A percentile compares a stretch with the other conserved stretches of the same genome.
phyloP scores from a whole-genome alignment of 2,797 vertebrate species.

The Sphenodon punctatus region DNA sequence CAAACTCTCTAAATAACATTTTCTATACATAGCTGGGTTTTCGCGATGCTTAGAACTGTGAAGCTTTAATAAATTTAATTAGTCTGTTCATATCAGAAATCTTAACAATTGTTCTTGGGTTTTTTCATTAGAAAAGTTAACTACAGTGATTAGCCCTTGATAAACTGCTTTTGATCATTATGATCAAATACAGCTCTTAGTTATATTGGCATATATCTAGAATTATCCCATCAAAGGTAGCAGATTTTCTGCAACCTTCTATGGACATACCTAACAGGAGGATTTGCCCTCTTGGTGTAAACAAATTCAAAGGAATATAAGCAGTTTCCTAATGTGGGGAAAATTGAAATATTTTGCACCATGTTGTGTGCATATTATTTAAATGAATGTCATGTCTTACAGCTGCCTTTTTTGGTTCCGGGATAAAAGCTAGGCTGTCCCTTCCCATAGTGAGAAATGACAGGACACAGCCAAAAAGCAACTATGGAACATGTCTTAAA shows the following conservation, averaged over 20 bases:
- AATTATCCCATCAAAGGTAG: background rate
- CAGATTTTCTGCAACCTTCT: background rate
- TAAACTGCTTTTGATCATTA: background rate
- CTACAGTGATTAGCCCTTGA: background rate
- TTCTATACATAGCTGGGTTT: background rate
- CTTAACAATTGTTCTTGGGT: too few species aligned
- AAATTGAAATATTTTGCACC: background rate
- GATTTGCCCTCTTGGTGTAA: background rate
- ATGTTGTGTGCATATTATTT: background rate
- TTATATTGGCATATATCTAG: background rate
- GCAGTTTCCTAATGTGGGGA: background rate
- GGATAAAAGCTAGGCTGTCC: background rate
- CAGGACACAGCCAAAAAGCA: background rate
- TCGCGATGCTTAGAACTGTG: background rate
- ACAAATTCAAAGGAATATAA: background rate
- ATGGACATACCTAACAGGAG: fast-evolving
- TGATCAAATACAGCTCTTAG: background rate
- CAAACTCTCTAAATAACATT: background rate
- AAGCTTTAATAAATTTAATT: background rate
- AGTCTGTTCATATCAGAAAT: too few species aligned
- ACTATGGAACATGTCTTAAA: background rate
- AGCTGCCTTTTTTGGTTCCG: background rate
- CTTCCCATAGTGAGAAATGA: background rate
- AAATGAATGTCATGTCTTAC: background rate
- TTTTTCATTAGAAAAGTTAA: too few species aligned